Evolutionary conservation across 2,888 invertebrate species (phyloP).

Genomic region (Falcaria lacertinaria): DNA sequence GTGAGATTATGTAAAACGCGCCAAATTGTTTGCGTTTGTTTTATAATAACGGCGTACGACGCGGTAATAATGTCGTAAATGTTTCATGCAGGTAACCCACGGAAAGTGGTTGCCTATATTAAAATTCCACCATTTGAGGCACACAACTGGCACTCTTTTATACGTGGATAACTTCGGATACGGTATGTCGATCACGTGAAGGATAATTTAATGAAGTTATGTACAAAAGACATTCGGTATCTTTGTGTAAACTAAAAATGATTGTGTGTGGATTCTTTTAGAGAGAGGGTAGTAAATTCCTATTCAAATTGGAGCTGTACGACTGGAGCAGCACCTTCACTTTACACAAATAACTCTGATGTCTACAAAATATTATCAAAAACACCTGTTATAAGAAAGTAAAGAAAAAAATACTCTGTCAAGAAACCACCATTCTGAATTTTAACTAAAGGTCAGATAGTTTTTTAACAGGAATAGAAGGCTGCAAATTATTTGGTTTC

Average conservation of each 20-base stretch:
- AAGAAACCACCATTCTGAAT: no score
- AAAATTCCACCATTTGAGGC: slow-evolving; percentile 53
- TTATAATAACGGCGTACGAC: slow-evolving; percentile 49
- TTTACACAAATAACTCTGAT: no score
- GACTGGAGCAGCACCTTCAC: no score
- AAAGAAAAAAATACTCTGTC: no score
- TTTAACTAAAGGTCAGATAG: no score
- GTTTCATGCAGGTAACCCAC: slow-evolving; percentile 46
- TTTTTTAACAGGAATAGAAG: slow-evolving; percentile 3
- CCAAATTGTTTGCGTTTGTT: slow-evolving; percentile 56
- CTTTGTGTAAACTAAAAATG: background rate
- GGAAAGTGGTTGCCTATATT: slow-evolving; percentile 51
- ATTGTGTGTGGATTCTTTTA: background rate
- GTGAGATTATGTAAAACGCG: slow-evolving; percentile 59
- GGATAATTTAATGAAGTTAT: slow-evolving; percentile 15
- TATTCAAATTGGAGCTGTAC: no score
- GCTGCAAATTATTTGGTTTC: slow-evolving; percentile 30
- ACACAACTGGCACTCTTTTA: slow-evolving; percentile 36
- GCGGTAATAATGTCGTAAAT: slow-evolving; percentile 61
- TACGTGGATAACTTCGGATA: slow-evolving; percentile 32
- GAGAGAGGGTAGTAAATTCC: no score
- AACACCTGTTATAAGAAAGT: no score
- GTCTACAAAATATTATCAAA: no score
- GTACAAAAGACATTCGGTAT: background rate
- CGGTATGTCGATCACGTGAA: slow-evolving; percentile 30